phyloP scores from a whole-genome alignment of 2,113 vertebrate genomes.

The Trichomycterus rosablanca region DNA sequence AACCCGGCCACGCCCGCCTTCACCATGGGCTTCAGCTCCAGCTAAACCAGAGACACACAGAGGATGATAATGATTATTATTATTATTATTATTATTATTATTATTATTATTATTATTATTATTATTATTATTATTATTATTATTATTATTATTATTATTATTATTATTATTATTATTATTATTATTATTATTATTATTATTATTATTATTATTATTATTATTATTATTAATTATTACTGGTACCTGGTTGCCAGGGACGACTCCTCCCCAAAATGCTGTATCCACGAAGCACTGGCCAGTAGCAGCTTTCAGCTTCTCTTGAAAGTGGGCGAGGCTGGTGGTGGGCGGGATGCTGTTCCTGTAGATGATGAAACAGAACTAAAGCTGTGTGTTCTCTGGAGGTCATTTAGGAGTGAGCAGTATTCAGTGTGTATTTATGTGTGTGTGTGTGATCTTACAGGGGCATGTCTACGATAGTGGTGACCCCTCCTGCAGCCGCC shows the following conservation, averaged over 20 bases:
- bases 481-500: slow-evolving; percentile 78
- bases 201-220: too few relatives aligned
- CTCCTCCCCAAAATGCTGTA: slow-evolving; percentile 77
- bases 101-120: too few relatives aligned
- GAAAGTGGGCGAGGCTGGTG: slow-evolving; percentile 67
- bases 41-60: slow-evolving; percentile 47
- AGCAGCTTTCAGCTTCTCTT: slow-evolving; percentile 61
- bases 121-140: too few relatives aligned
- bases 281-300: slow-evolving; percentile 73
- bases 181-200: too few relatives aligned
- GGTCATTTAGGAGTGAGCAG: too few relatives aligned
- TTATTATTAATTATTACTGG: too few relatives aligned
- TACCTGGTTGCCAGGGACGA: slow-evolving; percentile 76
- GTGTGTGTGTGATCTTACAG: slow-evolving; percentile 56
- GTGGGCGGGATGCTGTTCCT: slow-evolving; percentile 75
- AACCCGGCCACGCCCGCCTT: slow-evolving; percentile 74
- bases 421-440: slow-evolving; percentile 6
- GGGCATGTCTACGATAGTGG: slow-evolving; percentile 80
- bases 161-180: too few relatives aligned
- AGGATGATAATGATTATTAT: background rate
- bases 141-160: too few relatives aligned
- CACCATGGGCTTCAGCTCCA: slow-evolving; percentile 70
- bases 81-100: too few relatives aligned
- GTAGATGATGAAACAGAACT: slow-evolving; percentile 7
- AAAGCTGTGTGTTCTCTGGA: background rate